phyloP scores from a whole-genome alignment of 2,113 vertebrate species.

The Carassius gibelio region DNA sequence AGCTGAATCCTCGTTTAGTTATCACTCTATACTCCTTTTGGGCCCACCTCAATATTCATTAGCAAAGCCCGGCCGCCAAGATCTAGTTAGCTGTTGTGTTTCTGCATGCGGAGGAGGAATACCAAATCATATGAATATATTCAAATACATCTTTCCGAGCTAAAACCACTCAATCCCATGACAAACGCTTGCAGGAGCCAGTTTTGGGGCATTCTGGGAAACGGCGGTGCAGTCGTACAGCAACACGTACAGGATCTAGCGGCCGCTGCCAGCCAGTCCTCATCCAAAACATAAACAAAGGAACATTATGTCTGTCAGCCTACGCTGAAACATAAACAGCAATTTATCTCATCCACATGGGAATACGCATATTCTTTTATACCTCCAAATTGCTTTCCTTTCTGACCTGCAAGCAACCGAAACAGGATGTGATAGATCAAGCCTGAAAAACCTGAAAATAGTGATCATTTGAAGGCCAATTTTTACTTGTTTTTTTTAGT shows the following conservation, averaged over 20 bases:
- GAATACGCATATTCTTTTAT: conserved; percentile 50
- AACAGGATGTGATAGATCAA: neutral
- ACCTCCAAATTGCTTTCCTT: conserved; percentile 28
- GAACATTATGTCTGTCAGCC: conserved; percentile 57
- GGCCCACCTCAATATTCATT: conserved; percentile 53
- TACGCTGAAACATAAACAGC: conserved; percentile 58
- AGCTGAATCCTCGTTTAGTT: conserved; percentile 36
- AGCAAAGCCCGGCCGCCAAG: neutral
- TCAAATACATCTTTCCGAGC: neutral
- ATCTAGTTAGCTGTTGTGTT: neutral
- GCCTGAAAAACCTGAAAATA: too few species aligned
- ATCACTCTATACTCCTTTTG: conserved; percentile 40
- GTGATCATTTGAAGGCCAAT: too few species aligned
- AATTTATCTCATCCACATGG: conserved; percentile 52
- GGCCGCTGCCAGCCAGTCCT: conserved; percentile 24
- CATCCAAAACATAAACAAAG: conserved; percentile 56
- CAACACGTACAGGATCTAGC: conserved; percentile 26
- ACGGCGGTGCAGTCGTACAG: neutral
- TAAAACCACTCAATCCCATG: neutral
- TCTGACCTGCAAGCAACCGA: conserved; percentile 27
- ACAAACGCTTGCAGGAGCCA: neutral
- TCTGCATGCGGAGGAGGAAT: neutral
- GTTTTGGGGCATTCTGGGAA: conserved; percentile 30
- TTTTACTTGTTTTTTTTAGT: too few species aligned
- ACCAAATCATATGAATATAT: conserved; percentile 16